These are phyloP conservation scores for Agrilus cyanescens DNA, from an alignment of 2,888 invertebrate species.

Conservation along the genomic window DNA sequence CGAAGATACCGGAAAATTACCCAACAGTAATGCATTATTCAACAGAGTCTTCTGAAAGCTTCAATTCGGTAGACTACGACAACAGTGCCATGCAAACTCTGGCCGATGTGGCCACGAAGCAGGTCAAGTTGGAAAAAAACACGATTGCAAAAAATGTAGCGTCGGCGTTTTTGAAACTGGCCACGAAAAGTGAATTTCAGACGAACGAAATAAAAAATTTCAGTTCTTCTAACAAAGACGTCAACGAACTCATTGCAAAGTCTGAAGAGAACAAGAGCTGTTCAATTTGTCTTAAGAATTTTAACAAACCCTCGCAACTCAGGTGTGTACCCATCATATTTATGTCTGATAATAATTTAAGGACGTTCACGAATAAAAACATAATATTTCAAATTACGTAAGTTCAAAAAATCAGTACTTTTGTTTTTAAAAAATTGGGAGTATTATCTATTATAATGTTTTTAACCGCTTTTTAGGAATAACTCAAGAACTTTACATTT, in stretches of 20 bases:
- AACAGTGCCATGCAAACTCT: slow-evolving; percentile 37
- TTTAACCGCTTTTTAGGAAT: too few relatives aligned
- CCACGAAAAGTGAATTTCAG: slow-evolving; percentile 32
- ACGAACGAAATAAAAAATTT: slow-evolving; percentile 20
- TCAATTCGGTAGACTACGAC: slow-evolving; percentile 25
- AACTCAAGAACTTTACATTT: too few relatives aligned
- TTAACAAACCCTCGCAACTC: slow-evolving; percentile 83
- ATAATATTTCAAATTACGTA: too few relatives aligned
- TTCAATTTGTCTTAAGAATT: slow-evolving; percentile 77
- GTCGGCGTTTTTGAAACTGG: slow-evolving; percentile 52
- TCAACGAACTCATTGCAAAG: slow-evolving; percentile 34
- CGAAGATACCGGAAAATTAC: too few relatives aligned
- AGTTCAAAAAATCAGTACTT: too few relatives aligned
- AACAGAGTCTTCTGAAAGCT: slow-evolving; percentile 3
- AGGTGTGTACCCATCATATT: slow-evolving; percentile 32
- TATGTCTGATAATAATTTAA: too few relatives aligned
- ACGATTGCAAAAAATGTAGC: slow-evolving; percentile 52
- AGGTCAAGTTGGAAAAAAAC: slow-evolving; percentile 35
- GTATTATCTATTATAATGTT: too few relatives aligned
- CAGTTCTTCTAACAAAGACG: slow-evolving; percentile 24
- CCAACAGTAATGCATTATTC: too few relatives aligned
- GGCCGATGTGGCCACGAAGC: slow-evolving; percentile 35
- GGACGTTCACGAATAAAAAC: too few relatives aligned
- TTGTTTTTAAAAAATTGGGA: too few relatives aligned
- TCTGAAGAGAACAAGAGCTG: slow-evolving; percentile 36